Evolutionary conservation across 2,888 invertebrate genomes (phyloP).

Genomic region (Andrena bicolor): DNA sequence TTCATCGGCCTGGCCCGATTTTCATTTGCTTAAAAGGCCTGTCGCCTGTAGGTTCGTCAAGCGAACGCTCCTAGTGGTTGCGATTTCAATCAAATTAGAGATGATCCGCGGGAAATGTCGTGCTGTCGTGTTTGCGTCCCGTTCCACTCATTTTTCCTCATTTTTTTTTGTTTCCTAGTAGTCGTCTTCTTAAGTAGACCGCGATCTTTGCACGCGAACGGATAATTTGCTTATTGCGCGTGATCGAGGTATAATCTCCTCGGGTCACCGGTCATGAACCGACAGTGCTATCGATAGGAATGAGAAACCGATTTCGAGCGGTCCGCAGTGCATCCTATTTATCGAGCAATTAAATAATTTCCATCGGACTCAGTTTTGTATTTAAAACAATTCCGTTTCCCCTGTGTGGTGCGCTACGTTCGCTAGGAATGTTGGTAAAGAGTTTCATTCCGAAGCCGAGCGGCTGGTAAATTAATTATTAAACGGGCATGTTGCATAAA

Average conservation of each 20-base stretch:
- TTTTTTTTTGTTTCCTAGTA: slow-evolving; percentile 2
- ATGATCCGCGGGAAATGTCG: slow-evolving; percentile 35
- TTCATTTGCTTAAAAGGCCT: slow-evolving; percentile 51
- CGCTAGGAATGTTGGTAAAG: slow-evolving; percentile 6
- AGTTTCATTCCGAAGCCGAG: slow-evolving; percentile 6
- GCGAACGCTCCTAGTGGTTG: slow-evolving; percentile 10
- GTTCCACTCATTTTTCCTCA: not conserved
- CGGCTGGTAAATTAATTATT: slow-evolving; percentile 27
- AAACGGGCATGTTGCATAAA: slow-evolving; percentile 11
- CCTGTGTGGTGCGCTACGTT: too few relatives aligned
- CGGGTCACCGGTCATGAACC: slow-evolving; percentile 22
- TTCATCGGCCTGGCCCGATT: slow-evolving; percentile 33
- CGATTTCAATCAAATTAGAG: slow-evolving; percentile 51
- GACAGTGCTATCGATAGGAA: not conserved
- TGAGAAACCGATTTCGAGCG: not conserved
- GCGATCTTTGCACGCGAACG: slow-evolving; percentile 45
- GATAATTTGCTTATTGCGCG: slow-evolving; percentile 44
- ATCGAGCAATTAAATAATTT: not conserved
- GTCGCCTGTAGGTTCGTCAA: not conserved
- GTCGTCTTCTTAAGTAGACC: slow-evolving; percentile 7
- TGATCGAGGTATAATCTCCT: slow-evolving; percentile 9
- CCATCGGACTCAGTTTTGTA: not conserved
- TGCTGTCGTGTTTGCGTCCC: slow-evolving; percentile 10
- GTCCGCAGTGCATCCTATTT: not conserved
- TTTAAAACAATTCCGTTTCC: not conserved